Percentiles rank a stretch among this genome's conserved stretches.
Evolutionary conservation across 2,888 invertebrate species (phyloP).

Genomic region (Eilema caniola): DNA sequence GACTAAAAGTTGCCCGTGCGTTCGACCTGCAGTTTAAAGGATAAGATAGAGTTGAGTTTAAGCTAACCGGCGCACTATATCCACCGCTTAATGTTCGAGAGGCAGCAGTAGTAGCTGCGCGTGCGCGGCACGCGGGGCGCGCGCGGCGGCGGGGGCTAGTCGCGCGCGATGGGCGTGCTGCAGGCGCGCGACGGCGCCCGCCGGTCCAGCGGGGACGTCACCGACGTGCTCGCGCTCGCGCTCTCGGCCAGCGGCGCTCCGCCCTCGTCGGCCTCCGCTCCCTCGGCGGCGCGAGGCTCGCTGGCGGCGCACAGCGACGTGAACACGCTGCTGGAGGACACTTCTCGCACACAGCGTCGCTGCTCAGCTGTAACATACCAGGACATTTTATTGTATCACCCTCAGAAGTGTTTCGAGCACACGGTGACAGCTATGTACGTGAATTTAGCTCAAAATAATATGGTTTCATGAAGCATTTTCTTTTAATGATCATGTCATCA

Average conservation of each 20-base stretch:
- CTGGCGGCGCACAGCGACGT: conserved; percentile 65
- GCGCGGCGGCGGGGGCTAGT: conserved; percentile 58
- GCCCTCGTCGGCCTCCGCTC: conserved; percentile 24
- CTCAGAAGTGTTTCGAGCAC: neutral
- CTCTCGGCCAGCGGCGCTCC: conserved; percentile 20
- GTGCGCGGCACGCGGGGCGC: conserved; percentile 20
- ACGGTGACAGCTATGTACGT: too few relatives aligned
- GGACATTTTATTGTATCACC: neutral
- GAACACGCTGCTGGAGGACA: conserved; percentile 77
- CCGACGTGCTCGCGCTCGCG: conserved; percentile 16
- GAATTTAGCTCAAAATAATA: too few relatives aligned
- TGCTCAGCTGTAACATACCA: conserved; percentile 74
- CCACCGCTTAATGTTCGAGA: conserved; percentile 21
- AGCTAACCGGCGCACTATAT: conserved; percentile 9
- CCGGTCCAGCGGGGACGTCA: conserved; percentile 52
- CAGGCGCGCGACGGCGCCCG: conserved; percentile 69
- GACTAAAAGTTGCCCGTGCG: neutral
- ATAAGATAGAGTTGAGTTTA: neutral
- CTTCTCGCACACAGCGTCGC: conserved; percentile 81
- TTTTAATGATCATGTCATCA: too few relatives aligned
- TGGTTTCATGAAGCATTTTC: too few relatives aligned
- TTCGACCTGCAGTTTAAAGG: neutral
- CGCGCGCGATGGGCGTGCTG: conserved; percentile 79
- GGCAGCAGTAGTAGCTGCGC: conserved; percentile 22
- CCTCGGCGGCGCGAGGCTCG: conserved; percentile 27